Percentiles rank a stretch among this genome's conserved stretches.
These are phyloP conservation scores for Acrossocheilus fasciatus DNA, from an alignment of 2,797 vertebrate species.

Conservation along the genomic window DNA sequence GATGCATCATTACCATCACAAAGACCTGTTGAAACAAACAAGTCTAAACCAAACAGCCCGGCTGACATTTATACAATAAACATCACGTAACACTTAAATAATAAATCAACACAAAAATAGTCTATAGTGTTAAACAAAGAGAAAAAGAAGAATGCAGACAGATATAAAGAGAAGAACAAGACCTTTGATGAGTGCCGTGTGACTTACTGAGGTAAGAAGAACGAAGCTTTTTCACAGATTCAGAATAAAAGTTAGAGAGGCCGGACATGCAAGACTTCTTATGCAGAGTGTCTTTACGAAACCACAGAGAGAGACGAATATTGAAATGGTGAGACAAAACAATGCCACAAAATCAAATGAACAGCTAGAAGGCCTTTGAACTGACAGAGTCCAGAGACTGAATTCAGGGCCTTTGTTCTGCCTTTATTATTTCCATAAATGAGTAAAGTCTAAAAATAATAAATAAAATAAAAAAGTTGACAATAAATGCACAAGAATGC, in stretches of 20 bases:
- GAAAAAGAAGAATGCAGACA: constrained; percentile 34
- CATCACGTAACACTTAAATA: constrained; percentile 11
- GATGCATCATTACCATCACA: constrained; percentile 90
- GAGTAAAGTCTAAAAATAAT: background rate
- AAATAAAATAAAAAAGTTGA: background rate
- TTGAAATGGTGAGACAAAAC: constrained; percentile 68
- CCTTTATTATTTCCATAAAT: background rate
- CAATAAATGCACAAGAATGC: background rate
- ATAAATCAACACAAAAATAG: background rate
- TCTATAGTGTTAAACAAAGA: constrained; percentile 36
- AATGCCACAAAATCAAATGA: constrained; percentile 61
- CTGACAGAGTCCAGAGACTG: constrained; percentile 57
- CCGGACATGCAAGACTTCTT: constrained; percentile 92
- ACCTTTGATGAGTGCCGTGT: constrained; percentile 67
- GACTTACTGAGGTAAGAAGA: constrained; percentile 93
- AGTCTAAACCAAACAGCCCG: constrained; percentile 1
- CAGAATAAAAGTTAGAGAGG: constrained; percentile 92
- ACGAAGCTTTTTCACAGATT: constrained; percentile 93
- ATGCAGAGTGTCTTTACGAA: constrained; percentile 87
- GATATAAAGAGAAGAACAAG: constrained; percentile 31
- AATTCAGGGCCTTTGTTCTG: constrained; percentile 16
- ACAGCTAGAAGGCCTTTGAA: constrained; percentile 50
- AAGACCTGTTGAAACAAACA: constrained; percentile 77
- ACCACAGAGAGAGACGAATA: constrained; percentile 84
- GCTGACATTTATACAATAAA: background rate